Conservation (phyloP, 2,797 vertebrate genomes). For the Acanthis flammea region DNA sequence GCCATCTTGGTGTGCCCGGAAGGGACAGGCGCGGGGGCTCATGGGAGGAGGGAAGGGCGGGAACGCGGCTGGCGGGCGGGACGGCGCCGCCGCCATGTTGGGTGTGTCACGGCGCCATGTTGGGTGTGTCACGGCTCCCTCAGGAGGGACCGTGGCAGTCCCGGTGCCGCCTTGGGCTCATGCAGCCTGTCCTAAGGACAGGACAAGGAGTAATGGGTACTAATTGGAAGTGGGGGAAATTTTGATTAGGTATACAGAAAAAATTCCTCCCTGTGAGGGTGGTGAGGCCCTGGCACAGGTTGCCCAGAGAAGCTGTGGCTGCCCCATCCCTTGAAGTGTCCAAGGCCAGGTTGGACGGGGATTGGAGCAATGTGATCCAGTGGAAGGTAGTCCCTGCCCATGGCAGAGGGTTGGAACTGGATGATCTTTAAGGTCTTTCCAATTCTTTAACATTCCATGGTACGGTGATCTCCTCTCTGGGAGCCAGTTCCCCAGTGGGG, state of each 20-base stretch:
- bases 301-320: not conserved
- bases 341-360: accelerated
- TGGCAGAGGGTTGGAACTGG: not conserved
- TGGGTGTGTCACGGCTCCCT: not conserved
- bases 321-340: no score
- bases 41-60: not conserved
- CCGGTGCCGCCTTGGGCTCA: accelerated
- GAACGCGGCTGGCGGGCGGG: not conserved
- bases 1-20: slow-evolving; percentile 47
- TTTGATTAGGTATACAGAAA: no score
- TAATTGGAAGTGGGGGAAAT: not conserved
- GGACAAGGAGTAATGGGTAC: no score
- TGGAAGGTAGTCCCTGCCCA: not conserved
- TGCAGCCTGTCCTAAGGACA: not conserved
- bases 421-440: not conserved
- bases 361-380: accelerated
- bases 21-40: not conserved
- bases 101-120: not conserved
- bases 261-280: not conserved
- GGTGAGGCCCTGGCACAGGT: accelerated
- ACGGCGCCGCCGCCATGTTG: not conserved
- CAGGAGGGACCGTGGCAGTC: accelerated
- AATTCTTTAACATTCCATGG: not conserved
- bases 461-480: not conserved
- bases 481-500: not conserved